Evolutionary conservation across 2,797 vertebrate genomes (phyloP).

Genomic region (Muscicapa comitata): DNA sequence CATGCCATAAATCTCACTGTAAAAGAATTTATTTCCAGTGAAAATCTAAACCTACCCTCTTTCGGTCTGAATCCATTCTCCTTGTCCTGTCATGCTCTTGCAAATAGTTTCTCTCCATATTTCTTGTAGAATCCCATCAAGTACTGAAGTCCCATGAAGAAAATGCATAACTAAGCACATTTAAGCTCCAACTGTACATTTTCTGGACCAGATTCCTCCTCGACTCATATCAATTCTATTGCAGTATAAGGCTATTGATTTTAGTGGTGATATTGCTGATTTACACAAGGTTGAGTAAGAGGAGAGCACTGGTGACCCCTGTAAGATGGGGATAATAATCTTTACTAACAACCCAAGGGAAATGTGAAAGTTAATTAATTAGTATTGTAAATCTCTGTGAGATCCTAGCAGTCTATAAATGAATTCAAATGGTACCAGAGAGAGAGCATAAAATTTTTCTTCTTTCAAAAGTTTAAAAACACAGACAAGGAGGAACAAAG

Average conservation of each 20-base stretch:
- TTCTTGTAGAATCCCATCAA: not conserved
- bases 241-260: constrained; percentile 24
- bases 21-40: not conserved
- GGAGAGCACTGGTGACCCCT: constrained; percentile 16
- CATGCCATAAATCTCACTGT: not conserved
- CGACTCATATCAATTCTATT: not conserved
- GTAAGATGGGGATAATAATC: constrained; percentile 34
- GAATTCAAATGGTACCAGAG: constrained; percentile 24
- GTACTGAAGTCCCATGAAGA: not conserved
- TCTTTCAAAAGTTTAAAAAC: constrained; percentile 6
- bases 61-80: not conserved
- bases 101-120: not conserved
- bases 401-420: constrained; percentile 17
- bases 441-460: constrained; percentile 1
- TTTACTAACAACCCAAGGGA: constrained; percentile 36
- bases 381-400: constrained; percentile 45
- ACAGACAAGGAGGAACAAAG: not conserved
- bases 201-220: not conserved
- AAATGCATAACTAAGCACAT: not conserved
- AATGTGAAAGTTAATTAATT: constrained; percentile 57
- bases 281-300: constrained; percentile 35
- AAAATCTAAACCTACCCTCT: not conserved
- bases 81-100: not conserved
- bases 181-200: not conserved
- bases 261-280: constrained; percentile 17